phyloP scores from a whole-genome alignment of 2,113 vertebrate genomes.

The Pelecanoides urinatrix region DNA sequence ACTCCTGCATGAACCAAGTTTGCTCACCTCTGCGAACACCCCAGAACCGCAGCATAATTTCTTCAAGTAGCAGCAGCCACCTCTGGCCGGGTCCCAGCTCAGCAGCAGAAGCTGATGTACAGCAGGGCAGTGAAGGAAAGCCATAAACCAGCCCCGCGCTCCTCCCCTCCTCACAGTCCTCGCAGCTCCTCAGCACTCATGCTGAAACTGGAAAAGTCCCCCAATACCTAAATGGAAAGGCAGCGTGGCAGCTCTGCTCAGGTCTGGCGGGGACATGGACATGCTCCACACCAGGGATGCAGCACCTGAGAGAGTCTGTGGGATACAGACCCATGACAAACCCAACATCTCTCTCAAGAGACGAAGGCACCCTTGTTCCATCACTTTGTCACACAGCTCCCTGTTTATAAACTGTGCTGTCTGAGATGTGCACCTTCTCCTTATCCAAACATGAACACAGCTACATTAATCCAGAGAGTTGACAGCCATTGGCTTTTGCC shows the following conservation, averaged over 20 bases:
- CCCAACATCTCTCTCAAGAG: neutral
- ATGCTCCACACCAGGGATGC: neutral
- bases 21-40: neutral
- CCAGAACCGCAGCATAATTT: neutral
- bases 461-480: neutral
- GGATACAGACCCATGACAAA: rapidly evolving
- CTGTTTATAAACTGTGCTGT: neutral
- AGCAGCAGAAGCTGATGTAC: neutral
- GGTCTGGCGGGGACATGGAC: neutral
- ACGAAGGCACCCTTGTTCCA: neutral
- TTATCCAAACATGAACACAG: rapidly evolving
- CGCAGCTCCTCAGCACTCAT: neutral
- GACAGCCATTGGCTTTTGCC: neutral
- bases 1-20: neutral
- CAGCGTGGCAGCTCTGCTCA: neutral
- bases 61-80: neutral
- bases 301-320: too few species aligned
- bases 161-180: neutral
- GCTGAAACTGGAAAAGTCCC: neutral
- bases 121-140: neutral
- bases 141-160: rapidly evolving
- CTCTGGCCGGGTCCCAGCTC: neutral
- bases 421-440: neutral
- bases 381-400: neutral
- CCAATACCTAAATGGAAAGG: rapidly evolving